Conservation (phyloP, 2,888 invertebrate genomes). For the Lagria hirta region DNA sequence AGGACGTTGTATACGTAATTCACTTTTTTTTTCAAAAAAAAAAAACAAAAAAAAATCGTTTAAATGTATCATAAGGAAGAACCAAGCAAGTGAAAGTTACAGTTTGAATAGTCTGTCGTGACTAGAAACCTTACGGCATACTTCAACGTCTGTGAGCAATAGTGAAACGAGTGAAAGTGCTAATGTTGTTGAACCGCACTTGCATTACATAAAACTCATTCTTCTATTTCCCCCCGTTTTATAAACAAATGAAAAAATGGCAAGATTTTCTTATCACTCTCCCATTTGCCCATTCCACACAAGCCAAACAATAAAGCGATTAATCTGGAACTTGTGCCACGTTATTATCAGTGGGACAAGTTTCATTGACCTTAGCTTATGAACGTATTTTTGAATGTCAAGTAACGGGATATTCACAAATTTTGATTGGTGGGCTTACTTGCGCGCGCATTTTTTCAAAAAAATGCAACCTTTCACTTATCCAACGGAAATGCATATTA, state of each 20-base stretch:
- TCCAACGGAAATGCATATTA: constrained; percentile 21
- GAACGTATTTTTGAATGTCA: constrained; percentile 23
- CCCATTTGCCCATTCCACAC: constrained; percentile 9
- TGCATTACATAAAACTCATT: constrained; percentile 25
- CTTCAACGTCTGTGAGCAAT: constrained; percentile 30
- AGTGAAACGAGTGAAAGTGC: constrained; percentile 36
- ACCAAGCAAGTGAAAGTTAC: constrained; percentile 32
- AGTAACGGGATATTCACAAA: constrained; percentile 12
- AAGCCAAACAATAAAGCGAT: constrained; percentile 22
- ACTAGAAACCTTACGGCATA: constrained; percentile 36
- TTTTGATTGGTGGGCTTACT: too few relatives aligned
- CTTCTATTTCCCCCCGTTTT: constrained; percentile 15
- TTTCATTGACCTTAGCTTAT: constrained; percentile 27
- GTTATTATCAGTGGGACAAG: constrained; percentile 15
- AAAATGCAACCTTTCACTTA: too few relatives aligned
- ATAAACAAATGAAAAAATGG: constrained; percentile 12
- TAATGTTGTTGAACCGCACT: constrained; percentile 25
- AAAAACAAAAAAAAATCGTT: too few relatives aligned
- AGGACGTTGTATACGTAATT: too few relatives aligned
- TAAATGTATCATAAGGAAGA: constrained; percentile 23
- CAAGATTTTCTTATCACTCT: constrained; percentile 7
- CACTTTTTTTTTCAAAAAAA: too few relatives aligned
- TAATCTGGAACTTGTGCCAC: constrained; percentile 10
- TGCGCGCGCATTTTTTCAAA: too few relatives aligned
- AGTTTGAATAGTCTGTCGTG: constrained; percentile 36